Evolutionary conservation across 2,888 invertebrate genomes (phyloP).

Genomic region (Synergus gifuensis): DNA sequence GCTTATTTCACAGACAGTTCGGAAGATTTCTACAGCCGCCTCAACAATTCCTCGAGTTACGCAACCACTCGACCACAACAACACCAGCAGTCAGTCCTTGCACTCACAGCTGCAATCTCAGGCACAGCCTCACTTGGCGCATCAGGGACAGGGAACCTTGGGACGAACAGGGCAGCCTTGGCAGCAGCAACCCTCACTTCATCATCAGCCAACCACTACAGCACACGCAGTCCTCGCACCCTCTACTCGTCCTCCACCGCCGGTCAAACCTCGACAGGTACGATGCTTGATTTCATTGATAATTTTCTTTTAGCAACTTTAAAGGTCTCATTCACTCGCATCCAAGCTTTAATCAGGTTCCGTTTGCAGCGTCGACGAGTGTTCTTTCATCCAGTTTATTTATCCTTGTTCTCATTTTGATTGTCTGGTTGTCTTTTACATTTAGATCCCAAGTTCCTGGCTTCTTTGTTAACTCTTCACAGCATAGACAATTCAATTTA

Average conservation of each 20-base stretch:
- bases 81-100: slow-evolving; percentile 66
- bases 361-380: slow-evolving; percentile 6
- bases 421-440: neutral
- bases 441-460: neutral
- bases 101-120: slow-evolving; percentile 63
- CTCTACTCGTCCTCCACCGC: slow-evolving; percentile 74
- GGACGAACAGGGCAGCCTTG: slow-evolving; percentile 75
- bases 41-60: slow-evolving; percentile 77
- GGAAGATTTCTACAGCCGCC: slow-evolving; percentile 79
- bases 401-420: neutral
- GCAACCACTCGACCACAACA: slow-evolving; percentile 73
- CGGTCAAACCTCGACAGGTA: slow-evolving; percentile 77
- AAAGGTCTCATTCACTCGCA: slow-evolving; percentile 17
- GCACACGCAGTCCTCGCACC: slow-evolving; percentile 68
- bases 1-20: slow-evolving; percentile 81
- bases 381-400: neutral
- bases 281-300: slow-evolving; percentile 44
- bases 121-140: slow-evolving; percentile 80
- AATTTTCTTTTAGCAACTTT: neutral
- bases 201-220: slow-evolving; percentile 74
- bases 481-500: no score
- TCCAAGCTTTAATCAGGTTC: slow-evolving; percentile 22
- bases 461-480: neutral
- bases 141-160: slow-evolving; percentile 78
- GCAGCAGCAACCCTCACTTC: slow-evolving; percentile 78